A percentile compares a stretch with the other conserved stretches of the same genome.
Conservation (phyloP, 2,797 vertebrate genomes). For the Anguilla pacifica region DNA sequence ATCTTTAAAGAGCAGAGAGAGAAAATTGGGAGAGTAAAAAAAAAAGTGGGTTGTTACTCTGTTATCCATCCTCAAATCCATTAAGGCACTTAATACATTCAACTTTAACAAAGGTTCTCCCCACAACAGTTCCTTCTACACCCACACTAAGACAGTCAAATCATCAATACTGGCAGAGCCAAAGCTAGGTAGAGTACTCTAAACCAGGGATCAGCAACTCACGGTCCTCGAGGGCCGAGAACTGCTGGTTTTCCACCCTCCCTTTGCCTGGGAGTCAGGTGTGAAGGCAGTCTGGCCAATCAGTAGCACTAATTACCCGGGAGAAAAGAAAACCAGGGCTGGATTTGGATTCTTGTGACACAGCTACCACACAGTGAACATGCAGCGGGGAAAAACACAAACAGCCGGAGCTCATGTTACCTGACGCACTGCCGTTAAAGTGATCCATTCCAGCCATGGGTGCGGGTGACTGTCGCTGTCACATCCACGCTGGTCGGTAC, state of each 20-base stretch:
- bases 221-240: no score
- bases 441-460: conserved; percentile 55
- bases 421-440: conserved; percentile 55
- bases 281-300: no score
- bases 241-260: no score
- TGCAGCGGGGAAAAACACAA: background rate
- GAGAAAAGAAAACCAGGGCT: no score
- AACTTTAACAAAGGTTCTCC: background rate
- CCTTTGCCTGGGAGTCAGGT: no score
- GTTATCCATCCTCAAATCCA: background rate
- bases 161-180: background rate
- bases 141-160: background rate
- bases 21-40: background rate
- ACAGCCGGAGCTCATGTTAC: conserved; percentile 44
- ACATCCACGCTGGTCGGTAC: conserved; percentile 59
- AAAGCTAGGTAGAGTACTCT: background rate
- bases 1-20: background rate
- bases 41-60: background rate
- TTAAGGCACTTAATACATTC: background rate
- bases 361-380: background rate
- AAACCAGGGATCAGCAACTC: no score
- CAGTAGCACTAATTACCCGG: no score
- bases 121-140: background rate
- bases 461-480: conserved; percentile 41
- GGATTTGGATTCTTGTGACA: background rate